These are phyloP conservation scores for Alca torda DNA, from an alignment of 2,797 vertebrate genomes.

Conservation along the genomic window DNA sequence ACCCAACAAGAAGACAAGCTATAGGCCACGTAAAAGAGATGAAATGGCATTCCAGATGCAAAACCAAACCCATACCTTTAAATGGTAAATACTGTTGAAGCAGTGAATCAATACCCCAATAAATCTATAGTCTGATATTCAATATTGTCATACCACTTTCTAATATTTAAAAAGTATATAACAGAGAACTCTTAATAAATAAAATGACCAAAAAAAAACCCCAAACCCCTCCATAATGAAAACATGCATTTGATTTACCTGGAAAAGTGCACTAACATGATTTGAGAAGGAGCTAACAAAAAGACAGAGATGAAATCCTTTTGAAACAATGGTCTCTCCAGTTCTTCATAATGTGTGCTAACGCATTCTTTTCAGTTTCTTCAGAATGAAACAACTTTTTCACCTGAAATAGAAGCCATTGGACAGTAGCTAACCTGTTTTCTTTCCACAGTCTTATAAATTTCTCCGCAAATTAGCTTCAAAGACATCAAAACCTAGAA, in stretches of 20 bases:
- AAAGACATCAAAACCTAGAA: conserved; percentile 30
- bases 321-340: background rate
- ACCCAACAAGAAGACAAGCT: background rate
- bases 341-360: background rate
- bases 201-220: background rate
- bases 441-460: background rate
- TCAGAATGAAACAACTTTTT: conserved; percentile 2
- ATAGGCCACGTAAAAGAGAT: background rate
- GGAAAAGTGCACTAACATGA: background rate
- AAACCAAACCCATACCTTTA: background rate
- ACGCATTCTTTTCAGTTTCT: background rate
- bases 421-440: conserved; percentile 34
- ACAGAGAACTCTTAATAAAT: background rate
- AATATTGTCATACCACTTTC: background rate
- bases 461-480: conserved; percentile 18
- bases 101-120: background rate
- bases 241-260: background rate
- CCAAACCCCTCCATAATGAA: background rate
- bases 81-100: background rate
- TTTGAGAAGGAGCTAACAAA: background rate
- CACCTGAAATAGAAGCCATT: conserved; percentile 31
- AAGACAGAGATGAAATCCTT: background rate
- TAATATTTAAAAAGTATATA: background rate
- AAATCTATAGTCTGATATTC: background rate
- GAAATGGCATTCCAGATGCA: background rate